These are phyloP conservation scores for Manduca sexta DNA, from an alignment of 1,140 invertebrate species.

Conservation along the genomic window DNA sequence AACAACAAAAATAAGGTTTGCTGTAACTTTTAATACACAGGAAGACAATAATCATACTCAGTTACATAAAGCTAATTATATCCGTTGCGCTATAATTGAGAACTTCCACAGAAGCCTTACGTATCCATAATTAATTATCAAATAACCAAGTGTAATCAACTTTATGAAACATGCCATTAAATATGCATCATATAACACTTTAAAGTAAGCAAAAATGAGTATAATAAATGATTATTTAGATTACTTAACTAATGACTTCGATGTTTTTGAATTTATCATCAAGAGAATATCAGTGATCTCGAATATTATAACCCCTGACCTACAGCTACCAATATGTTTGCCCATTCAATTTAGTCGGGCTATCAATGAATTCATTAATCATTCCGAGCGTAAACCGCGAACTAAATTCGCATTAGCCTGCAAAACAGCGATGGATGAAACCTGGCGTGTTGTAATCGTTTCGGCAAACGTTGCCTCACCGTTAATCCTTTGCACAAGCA, in stretches of 20 bases:
- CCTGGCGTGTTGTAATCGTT: conserved; percentile 25
- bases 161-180: too few relatives aligned
- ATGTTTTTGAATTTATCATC: conserved; percentile 1
- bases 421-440: conserved; percentile 34
- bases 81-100: too few relatives aligned
- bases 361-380: conserved; percentile 21
- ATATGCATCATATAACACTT: too few relatives aligned
- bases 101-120: too few relatives aligned
- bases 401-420: conserved; percentile 23
- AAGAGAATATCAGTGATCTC: conserved; percentile 9
- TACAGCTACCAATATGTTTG: conserved; percentile 9
- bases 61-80: too few relatives aligned
- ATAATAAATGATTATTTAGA: not conserved
- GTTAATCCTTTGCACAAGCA: conserved; percentile 50
- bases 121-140: too few relatives aligned
- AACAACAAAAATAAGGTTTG: too few relatives aligned
- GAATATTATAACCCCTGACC: conserved; percentile 13
- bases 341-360: conserved; percentile 16
- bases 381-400: conserved; percentile 6
- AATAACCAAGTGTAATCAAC: too few relatives aligned
- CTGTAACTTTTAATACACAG: too few relatives aligned
- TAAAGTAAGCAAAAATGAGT: too few relatives aligned
- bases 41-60: too few relatives aligned
- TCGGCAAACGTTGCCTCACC: conserved; percentile 33
- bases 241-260: not conserved